These are phyloP conservation scores for Labeo catla DNA, from an alignment of 2,113 vertebrate species.

Conservation along the genomic window DNA sequence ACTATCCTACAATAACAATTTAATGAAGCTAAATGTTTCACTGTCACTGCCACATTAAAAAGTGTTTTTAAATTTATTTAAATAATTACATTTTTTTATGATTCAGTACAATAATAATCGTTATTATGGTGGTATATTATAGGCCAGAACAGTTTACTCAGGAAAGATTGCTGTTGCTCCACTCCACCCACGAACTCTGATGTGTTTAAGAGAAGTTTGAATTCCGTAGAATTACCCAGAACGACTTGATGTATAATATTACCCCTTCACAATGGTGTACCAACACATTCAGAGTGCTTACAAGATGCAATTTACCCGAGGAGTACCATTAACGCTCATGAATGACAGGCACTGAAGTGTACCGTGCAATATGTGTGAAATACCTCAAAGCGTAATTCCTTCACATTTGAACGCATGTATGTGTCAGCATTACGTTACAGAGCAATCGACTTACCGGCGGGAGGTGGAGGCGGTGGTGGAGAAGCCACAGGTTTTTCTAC, in stretches of 20 bases:
- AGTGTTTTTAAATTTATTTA: no score
- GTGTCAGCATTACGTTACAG: background rate
- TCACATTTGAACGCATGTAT: background rate
- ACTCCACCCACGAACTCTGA: background rate
- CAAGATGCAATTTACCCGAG: slow-evolving; percentile 6
- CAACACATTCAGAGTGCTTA: slow-evolving; percentile 15
- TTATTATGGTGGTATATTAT: background rate
- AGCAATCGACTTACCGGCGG: slow-evolving; percentile 66
- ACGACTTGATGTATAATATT: slow-evolving; percentile 8
- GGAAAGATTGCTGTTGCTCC: background rate
- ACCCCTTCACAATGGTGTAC: background rate
- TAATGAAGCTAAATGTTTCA: background rate
- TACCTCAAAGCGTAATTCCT: background rate
- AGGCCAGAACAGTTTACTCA: background rate
- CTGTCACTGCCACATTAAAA: no score
- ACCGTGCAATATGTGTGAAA: background rate
- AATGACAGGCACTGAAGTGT: slow-evolving; percentile 19
- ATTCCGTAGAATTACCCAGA: slow-evolving; percentile 3
- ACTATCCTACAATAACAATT: background rate
- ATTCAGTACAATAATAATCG: background rate
- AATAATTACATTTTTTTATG: background rate
- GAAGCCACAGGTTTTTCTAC: slow-evolving; percentile 30
- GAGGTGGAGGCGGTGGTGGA: slow-evolving; percentile 48
- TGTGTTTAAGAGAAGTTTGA: slow-evolving; percentile 1
- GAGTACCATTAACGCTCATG: slow-evolving; percentile 15